Conservation (phyloP, 37 sponge, comb jelly and placozoan genomes). For the Theonella swinhoei region DNA sequence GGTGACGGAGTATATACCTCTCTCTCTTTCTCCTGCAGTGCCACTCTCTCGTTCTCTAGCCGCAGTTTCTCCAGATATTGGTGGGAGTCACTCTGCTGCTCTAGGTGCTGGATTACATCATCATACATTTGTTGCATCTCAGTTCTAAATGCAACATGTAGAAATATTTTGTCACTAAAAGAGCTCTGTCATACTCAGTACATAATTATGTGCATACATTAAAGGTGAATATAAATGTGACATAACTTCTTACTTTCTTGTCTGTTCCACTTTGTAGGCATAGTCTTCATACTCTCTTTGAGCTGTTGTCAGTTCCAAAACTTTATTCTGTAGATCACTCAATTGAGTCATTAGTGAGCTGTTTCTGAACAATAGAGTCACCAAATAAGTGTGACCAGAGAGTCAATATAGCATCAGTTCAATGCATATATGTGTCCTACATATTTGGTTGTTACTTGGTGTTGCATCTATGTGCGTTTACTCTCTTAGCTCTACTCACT, state of each 20-base stretch:
- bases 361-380: conserved; percentile 21
- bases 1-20: too few relatives aligned
- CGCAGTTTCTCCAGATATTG: conserved; percentile 67
- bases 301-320: conserved; percentile 15
- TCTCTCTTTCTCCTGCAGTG: conserved; percentile 63
- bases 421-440: neutral
- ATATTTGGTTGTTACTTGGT: neutral
- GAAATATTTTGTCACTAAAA: neutral
- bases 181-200: too few relatives aligned
- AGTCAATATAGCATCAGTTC: too few relatives aligned
- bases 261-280: conserved; percentile 29
- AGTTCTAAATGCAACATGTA: conserved; percentile 25
- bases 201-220: neutral
- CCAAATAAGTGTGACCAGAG: too few relatives aligned
- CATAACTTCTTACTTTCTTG: conserved; percentile 9
- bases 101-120: conserved; percentile 76
- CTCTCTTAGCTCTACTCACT: too few relatives aligned
- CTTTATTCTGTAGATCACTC: conserved; percentile 41
- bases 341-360: conserved; percentile 18
- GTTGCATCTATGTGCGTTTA: too few relatives aligned
- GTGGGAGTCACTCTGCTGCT: conserved; percentile 68
- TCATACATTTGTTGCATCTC: conserved; percentile 62
- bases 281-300: conserved; percentile 48
- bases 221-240: neutral
- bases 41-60: conserved; percentile 54